Evolutionary conservation across 2,888 invertebrate species (phyloP).

Genomic region (Apamea monoglypha): DNA sequence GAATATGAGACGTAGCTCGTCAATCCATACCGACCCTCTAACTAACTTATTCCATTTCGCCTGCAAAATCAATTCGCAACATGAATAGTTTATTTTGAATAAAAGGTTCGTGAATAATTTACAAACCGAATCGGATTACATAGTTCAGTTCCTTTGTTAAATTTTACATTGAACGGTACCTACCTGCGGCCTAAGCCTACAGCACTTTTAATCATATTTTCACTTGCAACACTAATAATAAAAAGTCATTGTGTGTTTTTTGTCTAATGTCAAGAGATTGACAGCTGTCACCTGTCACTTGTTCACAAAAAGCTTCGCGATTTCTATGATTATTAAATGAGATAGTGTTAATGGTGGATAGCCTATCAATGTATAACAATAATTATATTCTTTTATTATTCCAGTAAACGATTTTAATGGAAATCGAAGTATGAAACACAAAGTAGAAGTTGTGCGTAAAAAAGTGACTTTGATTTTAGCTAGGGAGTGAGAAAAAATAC

Average conservation of each 20-base stretch:
- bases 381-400: too few species aligned
- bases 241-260: not conserved
- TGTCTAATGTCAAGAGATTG: not conserved
- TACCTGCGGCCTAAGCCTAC: not conserved
- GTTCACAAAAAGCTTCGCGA: not conserved
- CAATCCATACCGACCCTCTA: not conserved
- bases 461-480: not conserved
- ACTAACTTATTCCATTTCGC: not conserved
- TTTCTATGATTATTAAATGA: too few species aligned
- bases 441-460: not conserved
- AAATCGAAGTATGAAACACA: not conserved
- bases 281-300: not conserved
- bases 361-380: too few species aligned
- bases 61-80: not conserved
- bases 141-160: not conserved
- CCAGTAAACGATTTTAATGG: too few species aligned
- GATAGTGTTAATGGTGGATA: too few species aligned
- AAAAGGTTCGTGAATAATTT: conserved; percentile 1
- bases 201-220: not conserved
- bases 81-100: not conserved
- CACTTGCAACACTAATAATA: not conserved
- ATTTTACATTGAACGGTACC: not conserved
- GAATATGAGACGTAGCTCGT: not conserved
- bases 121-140: not conserved
- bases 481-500: not conserved